phyloP scores from a whole-genome alignment of 2,888 invertebrate species.

The Cotesia congregata region DNA sequence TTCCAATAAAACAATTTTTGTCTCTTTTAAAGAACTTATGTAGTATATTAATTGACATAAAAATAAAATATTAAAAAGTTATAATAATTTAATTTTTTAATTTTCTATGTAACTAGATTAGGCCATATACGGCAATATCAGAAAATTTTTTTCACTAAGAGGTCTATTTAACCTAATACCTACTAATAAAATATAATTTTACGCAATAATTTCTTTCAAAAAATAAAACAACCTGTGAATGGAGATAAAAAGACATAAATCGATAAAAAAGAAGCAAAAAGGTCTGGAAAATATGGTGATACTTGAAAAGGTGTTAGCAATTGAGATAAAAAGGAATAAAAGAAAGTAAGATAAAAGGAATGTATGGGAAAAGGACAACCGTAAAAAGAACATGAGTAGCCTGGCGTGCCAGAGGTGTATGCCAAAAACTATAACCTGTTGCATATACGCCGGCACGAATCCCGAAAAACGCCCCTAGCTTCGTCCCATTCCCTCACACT shows the following conservation, averaged over 20 bases:
- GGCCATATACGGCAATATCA: no score
- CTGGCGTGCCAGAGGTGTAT: constrained; percentile 40
- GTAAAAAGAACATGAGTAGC: constrained; percentile 40
- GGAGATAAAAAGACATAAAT: constrained; percentile 7
- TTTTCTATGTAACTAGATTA: no score
- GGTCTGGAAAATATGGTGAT: constrained; percentile 1
- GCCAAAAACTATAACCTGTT: constrained; percentile 46
- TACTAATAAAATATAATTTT: no score
- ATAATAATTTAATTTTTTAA: no score
- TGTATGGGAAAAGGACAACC: not conserved
- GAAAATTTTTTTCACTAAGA: no score
- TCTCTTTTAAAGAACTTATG: no score
- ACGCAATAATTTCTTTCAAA: not conserved
- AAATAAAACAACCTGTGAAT: not conserved
- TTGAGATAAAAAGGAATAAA: constrained; percentile 12
- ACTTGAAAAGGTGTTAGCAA: constrained; percentile 4
- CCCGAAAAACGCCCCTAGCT: constrained; percentile 67
- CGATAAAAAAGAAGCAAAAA: not conserved
- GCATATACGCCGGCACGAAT: constrained; percentile 59
- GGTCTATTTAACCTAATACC: no score
- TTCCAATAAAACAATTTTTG: no score
- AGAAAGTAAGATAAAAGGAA: constrained; percentile 36
- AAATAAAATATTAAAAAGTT: no score
- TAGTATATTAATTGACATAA: no score
- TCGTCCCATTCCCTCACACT: constrained; percentile 55